Conservation (phyloP, 2,888 invertebrate species). For the Drosophila lutescens region DNA sequence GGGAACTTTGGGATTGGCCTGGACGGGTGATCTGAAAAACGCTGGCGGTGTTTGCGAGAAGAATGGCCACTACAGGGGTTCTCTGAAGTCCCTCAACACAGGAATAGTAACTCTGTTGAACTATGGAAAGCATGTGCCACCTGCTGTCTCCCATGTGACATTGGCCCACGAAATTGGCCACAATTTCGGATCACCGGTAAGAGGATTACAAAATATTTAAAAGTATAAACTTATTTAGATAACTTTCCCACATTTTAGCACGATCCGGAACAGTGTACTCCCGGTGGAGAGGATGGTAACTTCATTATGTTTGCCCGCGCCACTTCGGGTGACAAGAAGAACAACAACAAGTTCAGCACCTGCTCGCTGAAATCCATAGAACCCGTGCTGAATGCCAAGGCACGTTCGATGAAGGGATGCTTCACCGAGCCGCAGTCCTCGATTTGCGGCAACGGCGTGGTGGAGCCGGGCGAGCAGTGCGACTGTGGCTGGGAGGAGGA, state of each 20-base stretch:
- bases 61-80: conserved; percentile 97
- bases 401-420: conserved; percentile 94
- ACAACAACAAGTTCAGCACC: conserved; percentile 98
- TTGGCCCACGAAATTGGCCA: conserved; percentile 99
- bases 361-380: conserved; percentile 97
- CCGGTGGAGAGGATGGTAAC: conserved; percentile 98
- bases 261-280: conserved; percentile 97
- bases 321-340: conserved; percentile 98
- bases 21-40: conserved; percentile 98
- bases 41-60: conserved; percentile 99
- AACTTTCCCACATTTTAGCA: conserved; percentile 87
- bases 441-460: conserved; percentile 99
- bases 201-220: conserved; percentile 65
- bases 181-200: conserved; percentile 98
- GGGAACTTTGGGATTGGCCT: conserved; percentile 98
- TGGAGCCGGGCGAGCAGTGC: conserved; percentile 98
- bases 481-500: conserved; percentile 99
- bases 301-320: conserved; percentile 99
- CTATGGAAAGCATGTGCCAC: conserved; percentile 98
- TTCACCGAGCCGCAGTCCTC: conserved; percentile 97
- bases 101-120: conserved; percentile 98
- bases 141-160: conserved; percentile 99
- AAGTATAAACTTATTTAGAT: neutral
- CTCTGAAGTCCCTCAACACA: conserved; percentile 97
- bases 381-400: conserved; percentile 96